Evolutionary conservation across 1,140 invertebrate species (phyloP).

Genomic region (Contarinia nasturtii): DNA sequence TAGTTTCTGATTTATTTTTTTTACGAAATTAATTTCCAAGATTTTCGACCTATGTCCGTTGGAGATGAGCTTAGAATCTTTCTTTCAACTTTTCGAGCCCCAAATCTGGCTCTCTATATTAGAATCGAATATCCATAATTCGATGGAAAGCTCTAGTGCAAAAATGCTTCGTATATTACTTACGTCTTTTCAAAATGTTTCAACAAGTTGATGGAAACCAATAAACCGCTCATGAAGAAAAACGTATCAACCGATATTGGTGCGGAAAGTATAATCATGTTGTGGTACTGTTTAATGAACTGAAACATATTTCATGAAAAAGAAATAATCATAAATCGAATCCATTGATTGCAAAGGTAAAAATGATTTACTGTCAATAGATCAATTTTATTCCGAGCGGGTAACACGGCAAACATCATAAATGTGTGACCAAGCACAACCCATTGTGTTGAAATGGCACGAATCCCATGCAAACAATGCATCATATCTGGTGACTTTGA

Average conservation of each 20-base stretch:
- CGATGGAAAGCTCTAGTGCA: too few species aligned
- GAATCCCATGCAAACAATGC: slow-evolving; percentile 1
- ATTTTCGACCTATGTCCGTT: too few species aligned
- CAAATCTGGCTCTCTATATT: too few species aligned
- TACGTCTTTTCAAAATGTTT: background rate
- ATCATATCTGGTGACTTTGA: background rate
- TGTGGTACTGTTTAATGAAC: background rate
- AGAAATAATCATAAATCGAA: background rate
- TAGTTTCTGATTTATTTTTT: too few species aligned
- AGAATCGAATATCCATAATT: too few species aligned
- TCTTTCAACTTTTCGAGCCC: too few species aligned
- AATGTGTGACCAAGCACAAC: slow-evolving; percentile 2
- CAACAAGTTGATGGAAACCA: background rate
- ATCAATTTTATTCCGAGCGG: background rate
- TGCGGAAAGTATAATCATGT: background rate
- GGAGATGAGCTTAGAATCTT: too few species aligned
- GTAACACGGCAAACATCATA: background rate
- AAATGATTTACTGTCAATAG: background rate
- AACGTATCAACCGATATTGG: background rate
- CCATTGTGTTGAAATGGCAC: slow-evolving; percentile 1
- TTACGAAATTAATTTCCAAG: too few species aligned
- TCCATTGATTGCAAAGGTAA: background rate
- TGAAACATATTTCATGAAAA: background rate
- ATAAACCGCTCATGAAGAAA: background rate
- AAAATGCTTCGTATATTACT: too few species aligned